Conservation (phyloP, 2,797 vertebrate genomes). For the Alca torda region DNA sequence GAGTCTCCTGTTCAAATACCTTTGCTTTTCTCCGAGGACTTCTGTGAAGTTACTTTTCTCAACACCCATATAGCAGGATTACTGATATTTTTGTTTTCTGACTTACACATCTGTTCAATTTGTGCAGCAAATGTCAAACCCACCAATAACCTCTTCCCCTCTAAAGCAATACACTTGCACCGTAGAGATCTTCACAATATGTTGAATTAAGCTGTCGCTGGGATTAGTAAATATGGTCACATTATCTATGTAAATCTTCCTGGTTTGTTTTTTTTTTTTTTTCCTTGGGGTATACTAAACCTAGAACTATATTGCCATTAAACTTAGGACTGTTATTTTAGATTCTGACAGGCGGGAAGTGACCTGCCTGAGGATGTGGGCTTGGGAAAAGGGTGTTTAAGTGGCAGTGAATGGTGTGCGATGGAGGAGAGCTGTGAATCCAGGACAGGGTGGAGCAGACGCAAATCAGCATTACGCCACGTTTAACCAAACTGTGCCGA, state of each 20-base stretch:
- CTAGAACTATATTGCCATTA: not conserved
- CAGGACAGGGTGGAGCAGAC: not conserved
- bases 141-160: not conserved
- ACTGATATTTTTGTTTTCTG: not conserved
- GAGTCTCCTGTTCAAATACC: not conserved
- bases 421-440: not conserved
- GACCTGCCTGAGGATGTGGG: not conserved
- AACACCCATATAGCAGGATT: not conserved
- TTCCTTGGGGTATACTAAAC: not conserved
- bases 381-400: not conserved
- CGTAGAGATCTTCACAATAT: rapidly evolving
- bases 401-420: not conserved
- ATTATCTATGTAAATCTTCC: not conserved
- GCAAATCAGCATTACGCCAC: not conserved
- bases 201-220: not conserved
- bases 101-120: not conserved
- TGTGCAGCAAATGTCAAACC: not conserved
- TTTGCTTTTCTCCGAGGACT: not conserved
- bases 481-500: not conserved
- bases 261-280: not conserved
- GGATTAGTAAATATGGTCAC: not conserved
- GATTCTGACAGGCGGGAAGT: not conserved
- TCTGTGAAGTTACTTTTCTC: not conserved
- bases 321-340: not conserved
- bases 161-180: not conserved